Percentiles rank a stretch among this genome's conserved stretches.
Evolutionary conservation across 2,888 invertebrate genomes (phyloP).

Genomic region (Vanessa cardui): DNA sequence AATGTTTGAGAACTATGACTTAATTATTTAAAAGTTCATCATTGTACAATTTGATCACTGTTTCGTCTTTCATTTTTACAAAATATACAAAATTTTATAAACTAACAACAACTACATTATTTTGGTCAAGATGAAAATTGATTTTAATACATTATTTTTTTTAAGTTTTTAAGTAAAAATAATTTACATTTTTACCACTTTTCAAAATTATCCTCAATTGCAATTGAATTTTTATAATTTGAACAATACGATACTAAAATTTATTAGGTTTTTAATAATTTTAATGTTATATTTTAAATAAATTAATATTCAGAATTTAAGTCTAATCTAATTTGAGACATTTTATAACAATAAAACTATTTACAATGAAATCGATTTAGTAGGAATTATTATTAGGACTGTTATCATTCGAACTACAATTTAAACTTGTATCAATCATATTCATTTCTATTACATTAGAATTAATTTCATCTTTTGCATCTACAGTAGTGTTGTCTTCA

Average conservation of each 20-base stretch:
- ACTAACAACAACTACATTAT: constrained; percentile 42
- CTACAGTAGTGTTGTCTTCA: constrained; percentile 47
- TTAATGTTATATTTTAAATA: constrained; percentile 4
- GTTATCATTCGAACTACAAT: constrained; percentile 58
- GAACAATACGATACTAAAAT: constrained; percentile 1
- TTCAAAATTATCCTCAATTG: constrained; percentile 13
- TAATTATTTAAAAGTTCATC: constrained; percentile 8
- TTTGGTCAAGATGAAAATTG: constrained; percentile 46
- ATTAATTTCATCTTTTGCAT: constrained; percentile 70
- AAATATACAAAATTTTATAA: constrained; percentile 62
- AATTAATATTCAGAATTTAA: constrained; percentile 10
- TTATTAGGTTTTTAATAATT: not conserved
- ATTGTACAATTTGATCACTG: constrained; percentile 58
- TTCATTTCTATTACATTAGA: constrained; percentile 66
- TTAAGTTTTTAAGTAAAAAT: constrained; percentile 9
- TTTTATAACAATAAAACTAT: constrained; percentile 44
- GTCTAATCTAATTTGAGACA: constrained; percentile 52
- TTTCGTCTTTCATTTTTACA: constrained; percentile 68
- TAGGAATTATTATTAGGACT: constrained; percentile 77
- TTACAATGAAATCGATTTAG: constrained; percentile 51
- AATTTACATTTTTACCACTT: constrained; percentile 39
- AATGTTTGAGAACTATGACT: constrained; percentile 8
- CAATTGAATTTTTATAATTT: not conserved
- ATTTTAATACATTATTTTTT: constrained; percentile 15
- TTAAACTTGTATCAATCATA: constrained; percentile 54